Conservation (phyloP, 1,140 invertebrate species). For the Ceratoteleas bidentatus region DNA sequence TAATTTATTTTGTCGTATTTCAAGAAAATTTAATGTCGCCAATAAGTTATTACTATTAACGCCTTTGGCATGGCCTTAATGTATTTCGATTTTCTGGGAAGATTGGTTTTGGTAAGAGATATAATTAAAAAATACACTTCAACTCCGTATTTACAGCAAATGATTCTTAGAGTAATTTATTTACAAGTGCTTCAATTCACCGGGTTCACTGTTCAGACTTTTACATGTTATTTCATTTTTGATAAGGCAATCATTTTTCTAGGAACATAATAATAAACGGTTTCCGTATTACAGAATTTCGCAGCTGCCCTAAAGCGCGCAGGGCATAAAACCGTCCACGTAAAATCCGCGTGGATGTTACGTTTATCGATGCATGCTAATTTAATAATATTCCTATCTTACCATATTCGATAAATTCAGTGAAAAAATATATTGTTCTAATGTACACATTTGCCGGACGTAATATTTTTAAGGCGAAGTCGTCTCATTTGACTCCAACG, state of each 20-base stretch:
- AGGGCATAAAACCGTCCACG: too few relatives aligned
- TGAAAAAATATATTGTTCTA: conserved; percentile 27
- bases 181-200: conserved; percentile 16
- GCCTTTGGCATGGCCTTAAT: not conserved
- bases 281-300: conserved; percentile 2
- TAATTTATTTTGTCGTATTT: too few relatives aligned
- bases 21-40: too few relatives aligned
- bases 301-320: not conserved
- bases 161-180: conserved; percentile 13
- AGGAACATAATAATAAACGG: conserved; percentile 2
- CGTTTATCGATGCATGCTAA: too few relatives aligned
- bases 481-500: conserved; percentile 13
- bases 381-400: not conserved
- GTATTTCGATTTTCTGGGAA: not conserved
- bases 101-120: not conserved
- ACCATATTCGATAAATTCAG: conserved; percentile 4
- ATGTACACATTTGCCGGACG: not conserved
- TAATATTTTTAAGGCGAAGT: conserved; percentile 10
- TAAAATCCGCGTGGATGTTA: too few relatives aligned
- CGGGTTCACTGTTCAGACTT: conserved; percentile 12
- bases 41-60: too few relatives aligned
- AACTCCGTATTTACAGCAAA: conserved; percentile 5
- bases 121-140: not conserved
- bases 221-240: conserved; percentile 10
- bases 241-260: not conserved